Conservation (phyloP, 2,888 invertebrate species). For the Melitaea athalia region DNA sequence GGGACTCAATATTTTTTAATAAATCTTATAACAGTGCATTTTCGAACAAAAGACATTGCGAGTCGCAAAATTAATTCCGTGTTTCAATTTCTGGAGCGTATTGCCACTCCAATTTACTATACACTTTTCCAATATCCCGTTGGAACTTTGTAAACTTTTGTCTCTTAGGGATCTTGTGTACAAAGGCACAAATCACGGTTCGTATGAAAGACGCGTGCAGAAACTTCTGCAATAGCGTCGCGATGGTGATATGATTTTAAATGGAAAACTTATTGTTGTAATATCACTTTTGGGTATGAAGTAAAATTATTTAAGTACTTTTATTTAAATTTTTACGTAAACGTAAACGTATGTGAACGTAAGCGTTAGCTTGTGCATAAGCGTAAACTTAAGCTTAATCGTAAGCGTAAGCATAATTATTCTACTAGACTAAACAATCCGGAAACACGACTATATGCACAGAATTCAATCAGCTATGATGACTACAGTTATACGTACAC, state of each 20-base stretch:
- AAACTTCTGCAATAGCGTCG: constrained; percentile 2
- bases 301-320: too few species aligned
- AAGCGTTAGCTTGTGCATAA: too few species aligned
- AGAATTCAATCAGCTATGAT: too few species aligned
- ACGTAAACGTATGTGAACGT: too few species aligned
- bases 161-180: constrained; percentile 29
- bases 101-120: constrained; percentile 39
- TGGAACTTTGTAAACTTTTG: constrained; percentile 33
- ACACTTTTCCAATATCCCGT: constrained; percentile 39
- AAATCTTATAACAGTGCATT: constrained; percentile 4
- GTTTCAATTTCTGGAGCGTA: constrained; percentile 35
- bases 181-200: constrained; percentile 33
- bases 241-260: constrained; percentile 8
- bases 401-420: too few species aligned
- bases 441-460: too few species aligned
- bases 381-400: too few species aligned
- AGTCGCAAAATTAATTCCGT: constrained; percentile 35
- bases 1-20: background rate
- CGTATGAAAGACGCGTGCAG: constrained; percentile 14
- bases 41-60: constrained; percentile 11
- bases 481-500: too few species aligned
- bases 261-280: background rate
- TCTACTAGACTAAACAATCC: too few species aligned
- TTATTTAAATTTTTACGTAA: too few species aligned
- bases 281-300: background rate